Evolutionary conservation across 23 tunicate species (phyloP).

Genomic region (Trididemnum clinides): DNA sequence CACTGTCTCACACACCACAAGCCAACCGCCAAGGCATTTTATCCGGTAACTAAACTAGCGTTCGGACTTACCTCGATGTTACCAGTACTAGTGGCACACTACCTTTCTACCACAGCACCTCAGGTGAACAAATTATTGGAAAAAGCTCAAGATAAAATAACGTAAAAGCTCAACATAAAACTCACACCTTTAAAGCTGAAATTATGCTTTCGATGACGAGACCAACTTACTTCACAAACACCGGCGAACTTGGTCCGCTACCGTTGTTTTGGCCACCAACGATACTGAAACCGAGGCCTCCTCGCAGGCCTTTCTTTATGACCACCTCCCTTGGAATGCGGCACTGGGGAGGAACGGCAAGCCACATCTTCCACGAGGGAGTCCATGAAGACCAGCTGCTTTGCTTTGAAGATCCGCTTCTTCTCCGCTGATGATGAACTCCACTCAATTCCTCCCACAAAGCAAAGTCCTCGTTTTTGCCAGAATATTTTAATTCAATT

Average conservation of each 20-base stretch:
- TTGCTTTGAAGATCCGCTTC: slow-evolving; percentile 3
- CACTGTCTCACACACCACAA: no score
- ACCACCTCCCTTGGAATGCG: slow-evolving; percentile 39
- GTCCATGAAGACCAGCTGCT: slow-evolving; percentile 62
- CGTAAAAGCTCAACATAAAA: not conserved
- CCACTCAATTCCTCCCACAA: slow-evolving; percentile 87
- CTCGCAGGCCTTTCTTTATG: slow-evolving; percentile 13
- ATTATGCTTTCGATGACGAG: no score
- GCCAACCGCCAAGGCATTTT: no score
- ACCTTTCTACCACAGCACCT: no score
- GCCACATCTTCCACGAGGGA: slow-evolving; percentile 97
- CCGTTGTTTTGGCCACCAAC: slow-evolving; percentile 47
- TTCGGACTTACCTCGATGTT: no score
- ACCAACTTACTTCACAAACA: slow-evolving; percentile 46
- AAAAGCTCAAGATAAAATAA: not conserved
- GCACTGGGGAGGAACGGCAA: slow-evolving; percentile 65
- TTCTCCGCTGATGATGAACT: slow-evolving; percentile 60
- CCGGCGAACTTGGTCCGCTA: not conserved
- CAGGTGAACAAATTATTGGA: no score
- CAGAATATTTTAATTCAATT: slow-evolving; percentile 51
- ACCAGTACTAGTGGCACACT: no score
- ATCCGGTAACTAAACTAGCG: no score
- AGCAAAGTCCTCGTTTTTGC: slow-evolving; percentile 74
- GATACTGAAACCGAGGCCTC: slow-evolving; percentile 73
- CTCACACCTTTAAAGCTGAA: not conserved